These are phyloP conservation scores for Ceratina japonica DNA, from an alignment of 1,140 invertebrate species.

Conservation along the genomic window DNA sequence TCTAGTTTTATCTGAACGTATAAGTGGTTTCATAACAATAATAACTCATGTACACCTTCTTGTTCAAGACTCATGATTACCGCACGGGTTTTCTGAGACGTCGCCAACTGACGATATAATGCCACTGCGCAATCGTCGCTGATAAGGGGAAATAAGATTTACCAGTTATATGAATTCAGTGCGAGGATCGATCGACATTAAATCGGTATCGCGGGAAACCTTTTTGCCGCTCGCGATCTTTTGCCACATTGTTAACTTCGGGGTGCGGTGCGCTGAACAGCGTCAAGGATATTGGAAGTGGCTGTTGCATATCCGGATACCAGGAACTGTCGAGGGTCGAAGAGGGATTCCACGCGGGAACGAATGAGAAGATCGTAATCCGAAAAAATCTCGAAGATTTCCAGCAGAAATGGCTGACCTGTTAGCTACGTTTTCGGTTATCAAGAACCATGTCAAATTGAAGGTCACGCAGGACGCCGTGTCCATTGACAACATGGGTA, in stretches of 20 bases:
- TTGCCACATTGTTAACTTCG: too few species aligned
- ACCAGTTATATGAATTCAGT: conserved; percentile 40
- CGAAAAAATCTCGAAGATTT: neutral
- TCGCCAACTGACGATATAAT: conserved; percentile 9
- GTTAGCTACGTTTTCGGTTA: conserved; percentile 78
- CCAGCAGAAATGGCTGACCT: conserved; percentile 57
- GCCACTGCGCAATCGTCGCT: conserved; percentile 49
- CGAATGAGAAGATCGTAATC: neutral
- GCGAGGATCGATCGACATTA: conserved; percentile 32
- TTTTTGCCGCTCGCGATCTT: neutral
- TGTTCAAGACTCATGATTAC: neutral
- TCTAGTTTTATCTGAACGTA: conserved; percentile 49
- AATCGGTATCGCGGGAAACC: conserved; percentile 7
- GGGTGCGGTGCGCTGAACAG: neutral
- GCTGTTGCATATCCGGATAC: neutral
- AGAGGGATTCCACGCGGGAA: neutral
- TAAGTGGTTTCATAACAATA: conserved; percentile 30
- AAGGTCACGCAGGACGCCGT: conserved; percentile 79
- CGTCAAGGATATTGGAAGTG: neutral
- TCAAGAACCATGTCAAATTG: conserved; percentile 82
- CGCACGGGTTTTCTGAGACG: conserved; percentile 33
- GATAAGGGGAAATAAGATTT: conserved; percentile 52
- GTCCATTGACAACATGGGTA: conserved; percentile 83
- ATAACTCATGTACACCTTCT: conserved; percentile 31
- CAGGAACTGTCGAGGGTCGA: neutral